Percentiles rank a stretch among this genome's conserved stretches.
Evolutionary conservation across 2,888 invertebrate species (phyloP).

Genomic region (Eubasilissa splendida): DNA sequence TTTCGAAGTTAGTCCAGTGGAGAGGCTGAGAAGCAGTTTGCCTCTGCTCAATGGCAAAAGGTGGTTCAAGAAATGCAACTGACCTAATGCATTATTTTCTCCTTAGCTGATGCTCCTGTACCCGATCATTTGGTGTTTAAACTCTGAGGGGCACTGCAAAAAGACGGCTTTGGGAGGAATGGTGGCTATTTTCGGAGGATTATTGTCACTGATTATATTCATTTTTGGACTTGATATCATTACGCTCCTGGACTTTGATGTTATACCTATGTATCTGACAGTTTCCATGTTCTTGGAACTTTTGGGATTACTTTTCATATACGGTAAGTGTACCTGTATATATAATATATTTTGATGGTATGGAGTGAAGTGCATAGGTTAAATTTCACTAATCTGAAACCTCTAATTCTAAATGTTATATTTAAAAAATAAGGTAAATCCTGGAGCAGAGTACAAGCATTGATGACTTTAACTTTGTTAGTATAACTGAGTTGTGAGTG

Average conservation of each 20-base stretch:
- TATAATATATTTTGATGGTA: too few species aligned
- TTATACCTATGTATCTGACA: slow-evolving; percentile 61
- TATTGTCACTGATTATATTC: slow-evolving; percentile 66
- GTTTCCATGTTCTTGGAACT: slow-evolving; percentile 69
- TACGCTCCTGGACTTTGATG: slow-evolving; percentile 63
- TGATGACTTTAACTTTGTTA: too few species aligned
- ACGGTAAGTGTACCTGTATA: slow-evolving; percentile 63
- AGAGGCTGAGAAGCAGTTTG: too few species aligned
- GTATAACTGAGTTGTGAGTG: too few species aligned
- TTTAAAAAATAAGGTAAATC: too few species aligned
- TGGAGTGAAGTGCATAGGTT: too few species aligned
- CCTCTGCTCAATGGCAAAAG: too few species aligned
- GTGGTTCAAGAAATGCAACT: too few species aligned
- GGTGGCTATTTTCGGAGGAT: slow-evolving; percentile 67
- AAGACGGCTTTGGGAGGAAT: slow-evolving; percentile 69
- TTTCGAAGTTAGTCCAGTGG: too few species aligned
- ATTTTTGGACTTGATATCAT: slow-evolving; percentile 65
- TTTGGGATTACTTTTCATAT: slow-evolving; percentile 68
- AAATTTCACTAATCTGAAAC: too few species aligned
- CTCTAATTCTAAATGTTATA: too few species aligned
- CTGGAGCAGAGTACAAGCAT: too few species aligned
- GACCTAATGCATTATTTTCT: neutral
- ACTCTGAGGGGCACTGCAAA: slow-evolving; percentile 66
- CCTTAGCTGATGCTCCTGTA: slow-evolving; percentile 68
- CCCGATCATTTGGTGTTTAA: slow-evolving; percentile 68